A percentile compares a stretch with the other conserved stretches of the same genome.
Conservation (phyloP, 2,113 vertebrate genomes). For the Pholis gunnellus region DNA sequence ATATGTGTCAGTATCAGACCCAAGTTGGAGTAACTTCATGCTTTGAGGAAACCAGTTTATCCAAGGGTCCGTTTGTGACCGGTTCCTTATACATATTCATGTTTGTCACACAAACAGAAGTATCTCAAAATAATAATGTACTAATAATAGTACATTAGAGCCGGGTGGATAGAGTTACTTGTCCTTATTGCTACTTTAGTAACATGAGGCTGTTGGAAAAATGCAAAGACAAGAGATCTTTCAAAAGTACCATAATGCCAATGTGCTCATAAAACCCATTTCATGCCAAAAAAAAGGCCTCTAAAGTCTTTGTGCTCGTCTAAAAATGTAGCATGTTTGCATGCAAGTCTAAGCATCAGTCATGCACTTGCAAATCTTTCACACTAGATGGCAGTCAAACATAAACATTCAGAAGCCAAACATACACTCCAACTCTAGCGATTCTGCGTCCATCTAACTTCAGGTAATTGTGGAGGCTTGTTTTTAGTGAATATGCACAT, state of each 20-base stretch:
- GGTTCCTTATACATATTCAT: not conserved
- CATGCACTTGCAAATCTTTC: slow-evolving; percentile 1
- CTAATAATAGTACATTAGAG: not conserved
- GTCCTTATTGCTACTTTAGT: not conserved
- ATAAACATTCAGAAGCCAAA: slow-evolving; percentile 27
- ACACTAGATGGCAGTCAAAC: slow-evolving; percentile 76
- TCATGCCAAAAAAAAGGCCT: not conserved
- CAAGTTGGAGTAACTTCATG: not conserved
- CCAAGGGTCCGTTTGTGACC: not conserved
- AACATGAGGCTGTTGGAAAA: slow-evolving; percentile 3
- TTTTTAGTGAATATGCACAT: slow-evolving; percentile 22
- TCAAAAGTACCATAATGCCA: not conserved
- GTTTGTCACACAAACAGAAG: not conserved
- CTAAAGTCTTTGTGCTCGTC: not conserved
- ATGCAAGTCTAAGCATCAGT: not conserved
- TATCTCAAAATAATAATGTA: not conserved
- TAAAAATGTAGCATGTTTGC: not conserved
- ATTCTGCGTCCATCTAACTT: not conserved
- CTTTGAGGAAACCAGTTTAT: not conserved
- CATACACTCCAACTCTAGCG: not conserved
- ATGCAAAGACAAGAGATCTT: not conserved
- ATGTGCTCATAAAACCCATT: not conserved
- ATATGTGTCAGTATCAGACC: not conserved
- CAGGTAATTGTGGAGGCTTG: not conserved
- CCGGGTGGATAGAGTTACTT: not conserved